Percentiles rank a stretch among this genome's conserved stretches.
Conservation (phyloP, 2,113 vertebrate genomes). For the Oryzias javanicus region DNA sequence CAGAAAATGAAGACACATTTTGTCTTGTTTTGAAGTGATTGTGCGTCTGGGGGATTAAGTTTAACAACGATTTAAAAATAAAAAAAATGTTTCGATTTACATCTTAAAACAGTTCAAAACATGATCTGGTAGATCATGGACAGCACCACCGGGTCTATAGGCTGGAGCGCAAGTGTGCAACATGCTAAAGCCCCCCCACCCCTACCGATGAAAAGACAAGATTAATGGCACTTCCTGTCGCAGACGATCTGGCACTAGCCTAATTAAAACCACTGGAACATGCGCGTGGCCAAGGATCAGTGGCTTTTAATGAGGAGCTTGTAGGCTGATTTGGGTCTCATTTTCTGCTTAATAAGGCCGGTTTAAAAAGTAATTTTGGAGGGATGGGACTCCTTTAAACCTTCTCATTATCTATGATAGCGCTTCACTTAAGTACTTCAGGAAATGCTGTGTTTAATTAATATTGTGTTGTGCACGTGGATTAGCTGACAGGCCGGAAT, state of each 20-base stretch:
- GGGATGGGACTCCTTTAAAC: constrained; percentile 87
- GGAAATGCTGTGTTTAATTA: constrained; percentile 89
- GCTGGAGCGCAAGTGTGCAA: constrained; percentile 36
- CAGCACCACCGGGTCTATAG: constrained; percentile 44
- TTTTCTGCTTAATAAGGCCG: constrained; percentile 94
- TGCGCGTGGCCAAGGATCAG: constrained; percentile 86
- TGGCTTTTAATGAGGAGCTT: constrained; percentile 91
- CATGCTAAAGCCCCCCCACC: constrained; percentile 37
- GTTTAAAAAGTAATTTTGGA: constrained; percentile 92
- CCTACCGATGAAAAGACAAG: constrained; percentile 83
- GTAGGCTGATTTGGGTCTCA: constrained; percentile 92
- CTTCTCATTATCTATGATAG: constrained; percentile 88
- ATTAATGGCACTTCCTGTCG: constrained; percentile 91
- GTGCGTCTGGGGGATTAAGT: constrained; percentile 4
- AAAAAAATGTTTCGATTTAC: background rate
- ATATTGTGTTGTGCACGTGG: constrained; percentile 81
- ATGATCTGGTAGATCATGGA: constrained; percentile 38
- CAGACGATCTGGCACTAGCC: constrained; percentile 82
- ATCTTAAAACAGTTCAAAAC: constrained; percentile 20
- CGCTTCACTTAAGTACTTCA: constrained; percentile 85
- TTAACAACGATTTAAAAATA: background rate
- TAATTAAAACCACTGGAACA: constrained; percentile 91
- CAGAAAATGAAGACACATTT: constrained; percentile 66
- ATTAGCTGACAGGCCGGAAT: constrained; percentile 83
- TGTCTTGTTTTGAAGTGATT: constrained; percentile 25